Conservation (phyloP, 2,888 invertebrate species). For the Dysmachus trigonus region DNA sequence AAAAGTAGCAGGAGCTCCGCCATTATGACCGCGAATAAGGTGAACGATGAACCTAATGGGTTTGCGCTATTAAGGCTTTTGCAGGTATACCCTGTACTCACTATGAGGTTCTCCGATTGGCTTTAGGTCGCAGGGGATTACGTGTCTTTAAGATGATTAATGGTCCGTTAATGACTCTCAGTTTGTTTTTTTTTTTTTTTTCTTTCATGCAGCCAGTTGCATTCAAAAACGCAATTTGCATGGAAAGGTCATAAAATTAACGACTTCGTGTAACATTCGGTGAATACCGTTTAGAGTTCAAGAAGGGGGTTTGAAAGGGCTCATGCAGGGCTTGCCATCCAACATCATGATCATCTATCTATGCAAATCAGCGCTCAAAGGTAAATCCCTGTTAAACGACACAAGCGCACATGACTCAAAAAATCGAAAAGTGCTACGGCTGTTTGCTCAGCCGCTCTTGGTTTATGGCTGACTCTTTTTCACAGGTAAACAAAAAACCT, state of each 20-base stretch:
- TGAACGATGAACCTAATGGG: background rate
- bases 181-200: slow-evolving; percentile 45
- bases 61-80: background rate
- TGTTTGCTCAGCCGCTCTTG: background rate
- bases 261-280: slow-evolving; percentile 47
- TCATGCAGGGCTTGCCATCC: slow-evolving; percentile 7
- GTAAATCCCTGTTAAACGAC: background rate
- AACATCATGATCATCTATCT: slow-evolving; percentile 21
- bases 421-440: background rate
- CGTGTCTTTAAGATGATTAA: slow-evolving; percentile 45
- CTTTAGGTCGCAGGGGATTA: slow-evolving; percentile 23
- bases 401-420: background rate
- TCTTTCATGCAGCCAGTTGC: background rate
- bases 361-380: slow-evolving; percentile 26
- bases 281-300: slow-evolving; percentile 43
- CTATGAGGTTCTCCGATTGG: background rate
- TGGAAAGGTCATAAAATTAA: slow-evolving; percentile 49
- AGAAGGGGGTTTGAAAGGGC: slow-evolving; percentile 44
- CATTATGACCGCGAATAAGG: background rate
- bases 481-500: background rate
- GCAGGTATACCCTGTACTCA: background rate
- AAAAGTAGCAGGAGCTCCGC: background rate
- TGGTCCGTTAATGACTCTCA: slow-evolving; percentile 47
- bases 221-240: slow-evolving; percentile 46
- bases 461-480: background rate